A percentile compares a stretch with the other conserved stretches of the same genome.
phyloP scores from a whole-genome alignment of 1,140 invertebrate species.

The Drosophila tropicalis region DNA sequence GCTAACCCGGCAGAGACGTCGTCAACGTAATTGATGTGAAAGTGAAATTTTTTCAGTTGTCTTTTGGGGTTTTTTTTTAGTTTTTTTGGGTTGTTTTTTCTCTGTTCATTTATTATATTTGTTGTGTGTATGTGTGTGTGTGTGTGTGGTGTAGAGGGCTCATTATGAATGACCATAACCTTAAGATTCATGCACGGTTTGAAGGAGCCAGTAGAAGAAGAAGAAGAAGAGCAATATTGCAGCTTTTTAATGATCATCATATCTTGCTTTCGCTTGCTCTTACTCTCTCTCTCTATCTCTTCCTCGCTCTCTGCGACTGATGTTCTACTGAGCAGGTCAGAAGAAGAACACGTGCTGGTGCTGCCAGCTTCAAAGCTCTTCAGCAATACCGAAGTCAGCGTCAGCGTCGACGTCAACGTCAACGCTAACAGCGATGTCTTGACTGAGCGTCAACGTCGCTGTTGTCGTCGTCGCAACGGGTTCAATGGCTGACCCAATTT shows the following conservation, averaged over 20 bases:
- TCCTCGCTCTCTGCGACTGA: slow-evolving; percentile 5
- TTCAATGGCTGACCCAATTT: slow-evolving; percentile 82
- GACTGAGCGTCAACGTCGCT: neutral
- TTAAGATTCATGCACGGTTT: slow-evolving; percentile 55
- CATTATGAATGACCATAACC: slow-evolving; percentile 71
- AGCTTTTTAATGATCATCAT: slow-evolving; percentile 25
- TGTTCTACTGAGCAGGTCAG: slow-evolving; percentile 35
- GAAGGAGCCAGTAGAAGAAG: neutral
- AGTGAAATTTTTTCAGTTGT: slow-evolving; percentile 69
- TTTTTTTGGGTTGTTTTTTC: slow-evolving; percentile 16
- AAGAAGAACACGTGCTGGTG: slow-evolving; percentile 65
- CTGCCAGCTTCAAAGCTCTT: slow-evolving; percentile 17
- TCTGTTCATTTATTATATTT: slow-evolving; percentile 40
- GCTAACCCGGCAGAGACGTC: slow-evolving; percentile 23
- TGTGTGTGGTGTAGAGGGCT: slow-evolving; percentile 34
- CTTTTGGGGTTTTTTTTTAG: slow-evolving; percentile 36
- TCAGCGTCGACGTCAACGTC: slow-evolving; percentile 16
- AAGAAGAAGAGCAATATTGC: slow-evolving; percentile 20
- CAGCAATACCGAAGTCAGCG: slow-evolving; percentile 14
- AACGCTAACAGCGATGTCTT: slow-evolving; percentile 16
- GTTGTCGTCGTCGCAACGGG: slow-evolving; percentile 69
- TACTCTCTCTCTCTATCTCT: neutral
- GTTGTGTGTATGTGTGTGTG: slow-evolving; percentile 25
- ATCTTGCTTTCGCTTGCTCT: neutral
- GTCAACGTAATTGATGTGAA: slow-evolving; percentile 75